Conservation (phyloP, 2,888 invertebrate genomes). For the Tenthredo scrophulariae region DNA sequence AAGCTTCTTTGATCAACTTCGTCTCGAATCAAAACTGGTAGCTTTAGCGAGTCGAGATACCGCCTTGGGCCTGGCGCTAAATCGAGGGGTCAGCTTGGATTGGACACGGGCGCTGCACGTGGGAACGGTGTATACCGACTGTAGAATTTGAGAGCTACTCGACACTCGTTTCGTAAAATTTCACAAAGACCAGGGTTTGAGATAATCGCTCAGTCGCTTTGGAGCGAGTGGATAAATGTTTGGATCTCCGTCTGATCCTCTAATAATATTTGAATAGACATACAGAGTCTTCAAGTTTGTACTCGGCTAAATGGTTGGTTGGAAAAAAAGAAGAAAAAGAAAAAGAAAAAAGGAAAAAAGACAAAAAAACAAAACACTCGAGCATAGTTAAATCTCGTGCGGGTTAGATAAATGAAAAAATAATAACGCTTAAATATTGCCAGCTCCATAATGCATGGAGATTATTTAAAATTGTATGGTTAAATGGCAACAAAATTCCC, state of each 20-base stretch:
- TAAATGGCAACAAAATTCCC: conserved; percentile 57
- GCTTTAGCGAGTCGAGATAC: conserved; percentile 33
- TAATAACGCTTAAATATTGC: conserved; percentile 45
- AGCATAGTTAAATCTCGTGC: neutral
- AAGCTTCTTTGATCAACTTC: conserved; percentile 11
- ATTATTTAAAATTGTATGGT: conserved; percentile 59
- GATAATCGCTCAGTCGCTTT: conserved; percentile 34
- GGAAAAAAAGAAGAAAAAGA: neutral
- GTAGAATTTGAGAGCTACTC: conserved; percentile 37
- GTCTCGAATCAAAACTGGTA: conserved; percentile 31
- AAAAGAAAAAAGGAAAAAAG: neutral
- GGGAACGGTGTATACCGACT: conserved; percentile 43
- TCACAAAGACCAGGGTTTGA: conserved; percentile 25
- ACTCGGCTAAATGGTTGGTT: conserved; percentile 43
- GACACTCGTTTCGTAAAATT: conserved; percentile 27
- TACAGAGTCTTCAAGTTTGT: conserved; percentile 28
- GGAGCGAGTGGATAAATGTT: conserved; percentile 41
- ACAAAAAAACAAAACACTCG: conserved; percentile 5
- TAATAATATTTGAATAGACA: conserved; percentile 49
- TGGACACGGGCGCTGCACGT: conserved; percentile 40
- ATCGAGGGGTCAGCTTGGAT: conserved; percentile 47
- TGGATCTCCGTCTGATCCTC: conserved; percentile 38
- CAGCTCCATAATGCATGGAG: conserved; percentile 66
- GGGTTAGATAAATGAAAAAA: conserved; percentile 24
- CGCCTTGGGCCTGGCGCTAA: conserved; percentile 39